Evolutionary conservation across 2,113 vertebrate genomes (phyloP), one percentile per base, ranked within the genome.

Genomic region (Ceyx margarethae): DNA sequence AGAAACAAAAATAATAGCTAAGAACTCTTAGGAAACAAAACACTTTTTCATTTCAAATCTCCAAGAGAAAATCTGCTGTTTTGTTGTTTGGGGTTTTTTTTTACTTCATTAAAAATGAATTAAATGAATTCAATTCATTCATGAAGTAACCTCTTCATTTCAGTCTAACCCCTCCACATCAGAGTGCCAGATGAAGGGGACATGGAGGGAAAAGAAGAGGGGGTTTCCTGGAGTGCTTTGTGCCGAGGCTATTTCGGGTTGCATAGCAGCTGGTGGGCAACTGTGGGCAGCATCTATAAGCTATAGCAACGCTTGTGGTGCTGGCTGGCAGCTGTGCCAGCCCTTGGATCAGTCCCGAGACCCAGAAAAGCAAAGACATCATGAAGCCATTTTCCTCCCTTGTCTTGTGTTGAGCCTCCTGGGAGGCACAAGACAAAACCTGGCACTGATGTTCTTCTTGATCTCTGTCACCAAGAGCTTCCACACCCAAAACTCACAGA

Each of bases 231-330:
- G 90, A 71, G 95, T 91, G 93, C 68, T 95, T 96, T 95, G 90
- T 96, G 78, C 58, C 0, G 33, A 85, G 85, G 67, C 79, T 92
- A 73, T 94, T 95, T 91, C 65, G 90, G 81, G 91, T 95, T 94
- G 94, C 93, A 74, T 95, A 95, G 94, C 94, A 95, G 94, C 94
- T 86, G 73, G 71, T 90, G 89, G 83, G 77, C 80, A 95, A 96
- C 91, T 88, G 65, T 60, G 91, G 86, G 77, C 86, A 93, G 86
- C 51, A 83, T 73, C 86, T 78, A 42, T 4, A 42, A 82, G 75
- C 93, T 94, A 91, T 95, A 69, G 94, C 95, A 95, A 95, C 67
- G 28, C 94, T 72, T 80, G 91, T 75, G 87, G 81, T 73, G 91
- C 51, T 0, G 19, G 79, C 33, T 89, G 87, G 87, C 71, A 85